A percentile compares a stretch with the other conserved stretches of the same genome.
These are phyloP conservation scores for Channa striata DNA, from an alignment of 2,797 vertebrate genomes.

Conservation along the genomic window DNA sequence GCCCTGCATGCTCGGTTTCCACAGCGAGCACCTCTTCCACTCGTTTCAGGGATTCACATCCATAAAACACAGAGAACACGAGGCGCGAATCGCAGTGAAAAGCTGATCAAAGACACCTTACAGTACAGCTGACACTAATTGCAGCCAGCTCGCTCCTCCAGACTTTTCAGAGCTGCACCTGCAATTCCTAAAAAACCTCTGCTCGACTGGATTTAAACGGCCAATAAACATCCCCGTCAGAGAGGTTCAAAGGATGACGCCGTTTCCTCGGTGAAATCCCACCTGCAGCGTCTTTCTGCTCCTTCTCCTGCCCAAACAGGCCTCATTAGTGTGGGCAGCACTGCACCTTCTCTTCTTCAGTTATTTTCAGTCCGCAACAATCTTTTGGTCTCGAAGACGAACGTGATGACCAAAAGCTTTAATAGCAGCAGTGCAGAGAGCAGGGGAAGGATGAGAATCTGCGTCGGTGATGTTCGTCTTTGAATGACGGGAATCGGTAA, in stretches of 20 bases:
- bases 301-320: conserved; percentile 21
- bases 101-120: conserved; percentile 52
- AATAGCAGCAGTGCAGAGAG: too few relatives aligned
- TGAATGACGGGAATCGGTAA: too few relatives aligned
- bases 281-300: conserved; percentile 65
- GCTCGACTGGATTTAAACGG: conserved; percentile 59
- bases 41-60: conserved; percentile 20
- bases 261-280: conserved; percentile 68
- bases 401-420: too few relatives aligned
- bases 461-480: too few relatives aligned
- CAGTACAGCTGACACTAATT: conserved; percentile 66
- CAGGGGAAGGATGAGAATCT: too few relatives aligned
- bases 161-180: conserved; percentile 64
- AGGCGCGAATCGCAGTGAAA: conserved; percentile 28
- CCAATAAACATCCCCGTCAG: conserved; percentile 60
- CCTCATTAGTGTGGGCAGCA: conserved; percentile 70
- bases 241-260: conserved; percentile 66
- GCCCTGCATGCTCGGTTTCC: conserved; percentile 33
- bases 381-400: too few relatives aligned
- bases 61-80: conserved; percentile 15
- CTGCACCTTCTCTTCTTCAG: conserved; percentile 41
- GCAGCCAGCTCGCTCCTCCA: conserved; percentile 44
- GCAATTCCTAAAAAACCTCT: conserved; percentile 54
- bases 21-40: conserved; percentile 25
- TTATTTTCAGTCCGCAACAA: conserved; percentile 37